Evolutionary conservation across 2,888 invertebrate species (phyloP).

Genomic region (Lysandra coridon): DNA sequence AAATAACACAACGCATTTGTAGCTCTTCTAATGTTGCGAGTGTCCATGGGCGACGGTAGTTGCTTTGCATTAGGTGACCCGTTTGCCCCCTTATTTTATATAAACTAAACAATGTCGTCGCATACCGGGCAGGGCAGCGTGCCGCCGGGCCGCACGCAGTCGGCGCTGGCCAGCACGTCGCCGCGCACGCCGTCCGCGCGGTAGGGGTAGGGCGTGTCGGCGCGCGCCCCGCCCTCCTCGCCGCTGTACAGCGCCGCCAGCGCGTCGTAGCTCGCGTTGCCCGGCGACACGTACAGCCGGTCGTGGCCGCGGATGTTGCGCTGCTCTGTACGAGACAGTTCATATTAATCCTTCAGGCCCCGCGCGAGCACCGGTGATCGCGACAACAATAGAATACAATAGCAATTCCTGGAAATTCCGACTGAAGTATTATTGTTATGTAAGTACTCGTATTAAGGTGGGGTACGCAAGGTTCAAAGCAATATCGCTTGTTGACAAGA

Average conservation of each 20-base stretch:
- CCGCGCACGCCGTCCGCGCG: conserved; percentile 92
- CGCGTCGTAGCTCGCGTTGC: conserved; percentile 85
- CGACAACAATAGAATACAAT: too few relatives aligned
- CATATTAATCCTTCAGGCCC: too few relatives aligned
- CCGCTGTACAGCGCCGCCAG: conserved; percentile 83
- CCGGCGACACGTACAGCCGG: conserved; percentile 90
- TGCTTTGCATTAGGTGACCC: background rate
- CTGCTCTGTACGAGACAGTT: conserved; percentile 69
- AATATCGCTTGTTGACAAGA: too few relatives aligned
- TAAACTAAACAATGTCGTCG: background rate
- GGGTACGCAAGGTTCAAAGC: too few relatives aligned
- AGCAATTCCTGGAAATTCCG: too few relatives aligned
- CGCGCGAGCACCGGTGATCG: too few relatives aligned
- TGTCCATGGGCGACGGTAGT: background rate
- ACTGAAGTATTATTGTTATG: too few relatives aligned
- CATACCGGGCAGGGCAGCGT: background rate
- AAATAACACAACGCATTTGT: too few relatives aligned
- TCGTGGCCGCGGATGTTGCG: conserved; percentile 95
- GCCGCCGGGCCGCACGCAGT: conserved; percentile 84
- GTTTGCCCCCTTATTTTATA: too few relatives aligned
- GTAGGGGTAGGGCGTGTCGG: conserved; percentile 80
- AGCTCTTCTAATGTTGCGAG: too few relatives aligned
- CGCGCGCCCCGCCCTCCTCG: conserved; percentile 56
- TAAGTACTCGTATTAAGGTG: too few relatives aligned
- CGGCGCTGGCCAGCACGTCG: conserved; percentile 85